Evolutionary conservation across 2,113 vertebrate genomes (phyloP).

Genomic region (Potamarius usumacintae): DNA sequence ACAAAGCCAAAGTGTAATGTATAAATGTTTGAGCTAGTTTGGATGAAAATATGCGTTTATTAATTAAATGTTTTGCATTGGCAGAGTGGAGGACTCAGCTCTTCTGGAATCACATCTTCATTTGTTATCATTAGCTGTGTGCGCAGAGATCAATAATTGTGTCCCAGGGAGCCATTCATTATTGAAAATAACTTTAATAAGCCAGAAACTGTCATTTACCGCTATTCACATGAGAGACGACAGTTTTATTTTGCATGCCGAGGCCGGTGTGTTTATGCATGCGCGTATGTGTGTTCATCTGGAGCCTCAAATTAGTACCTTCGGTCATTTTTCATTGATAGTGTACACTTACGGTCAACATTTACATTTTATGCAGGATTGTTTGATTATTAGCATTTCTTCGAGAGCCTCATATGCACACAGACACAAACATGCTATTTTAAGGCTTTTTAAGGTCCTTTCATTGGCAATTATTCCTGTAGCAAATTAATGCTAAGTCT

Average conservation of each 20-base stretch:
- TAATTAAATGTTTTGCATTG: slow-evolving; percentile 68
- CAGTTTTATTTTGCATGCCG: slow-evolving; percentile 39
- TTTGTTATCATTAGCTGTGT: slow-evolving; percentile 78
- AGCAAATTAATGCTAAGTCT: not conserved
- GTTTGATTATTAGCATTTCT: slow-evolving; percentile 45
- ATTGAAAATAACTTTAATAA: slow-evolving; percentile 74
- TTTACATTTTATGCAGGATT: slow-evolving; percentile 46
- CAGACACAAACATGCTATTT: not conserved
- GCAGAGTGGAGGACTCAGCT: slow-evolving; percentile 70
- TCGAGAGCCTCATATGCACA: not conserved
- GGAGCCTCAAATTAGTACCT: slow-evolving; percentile 37
- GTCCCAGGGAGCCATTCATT: slow-evolving; percentile 74
- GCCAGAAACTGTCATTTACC: slow-evolving; percentile 58
- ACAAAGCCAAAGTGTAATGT: slow-evolving; percentile 22
- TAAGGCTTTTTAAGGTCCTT: not conserved
- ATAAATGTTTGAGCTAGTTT: slow-evolving; percentile 43
- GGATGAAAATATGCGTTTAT: slow-evolving; percentile 49
- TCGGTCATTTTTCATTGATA: slow-evolving; percentile 34
- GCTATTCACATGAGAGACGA: slow-evolving; percentile 45
- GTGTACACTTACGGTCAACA: slow-evolving; percentile 45
- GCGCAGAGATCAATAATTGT: slow-evolving; percentile 70
- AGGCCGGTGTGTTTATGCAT: not conserved
- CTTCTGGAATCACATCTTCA: slow-evolving; percentile 65
- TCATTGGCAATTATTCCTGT: not conserved
- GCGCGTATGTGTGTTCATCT: slow-evolving; percentile 44